phyloP scores from a whole-genome alignment of 2,113 vertebrate genomes.

The Phalacrocorax carbo region DNA sequence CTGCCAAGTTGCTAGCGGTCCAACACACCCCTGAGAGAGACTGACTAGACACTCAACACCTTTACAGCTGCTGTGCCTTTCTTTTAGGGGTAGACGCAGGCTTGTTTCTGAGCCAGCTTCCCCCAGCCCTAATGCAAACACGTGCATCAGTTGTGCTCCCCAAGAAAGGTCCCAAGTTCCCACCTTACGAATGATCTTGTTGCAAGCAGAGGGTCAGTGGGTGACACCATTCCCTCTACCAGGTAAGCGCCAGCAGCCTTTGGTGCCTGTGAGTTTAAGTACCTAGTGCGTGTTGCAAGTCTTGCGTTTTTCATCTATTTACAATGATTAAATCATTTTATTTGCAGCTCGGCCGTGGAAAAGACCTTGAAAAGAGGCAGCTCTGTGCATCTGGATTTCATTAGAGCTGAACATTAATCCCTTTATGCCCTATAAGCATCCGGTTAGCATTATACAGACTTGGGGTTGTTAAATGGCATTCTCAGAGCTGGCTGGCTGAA shows the following conservation, averaged over 20 bases:
- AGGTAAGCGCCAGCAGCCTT: not conserved
- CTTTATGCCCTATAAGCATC: conserved; percentile 54
- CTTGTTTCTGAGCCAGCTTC: not conserved
- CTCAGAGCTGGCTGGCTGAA: not conserved
- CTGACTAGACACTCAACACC: not conserved
- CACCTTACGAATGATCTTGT: rapidly evolving
- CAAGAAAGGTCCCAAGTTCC: not conserved
- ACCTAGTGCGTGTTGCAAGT: not conserved
- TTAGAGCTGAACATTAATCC: conserved; percentile 53
- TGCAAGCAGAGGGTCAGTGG: not conserved
- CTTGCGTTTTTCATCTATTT: not conserved
- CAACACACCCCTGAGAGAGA: not conserved
- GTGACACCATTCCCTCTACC: not conserved
- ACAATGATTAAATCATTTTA: not conserved
- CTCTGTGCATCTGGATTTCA: conserved; percentile 63
- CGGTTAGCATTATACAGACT: not conserved
- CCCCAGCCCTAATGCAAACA: not conserved
- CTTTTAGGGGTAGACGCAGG: not conserved
- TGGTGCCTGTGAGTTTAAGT: not conserved
- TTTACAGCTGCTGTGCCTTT: not conserved
- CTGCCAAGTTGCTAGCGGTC: not conserved
- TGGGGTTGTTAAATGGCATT: not conserved
- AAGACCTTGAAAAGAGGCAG: conserved; percentile 34
- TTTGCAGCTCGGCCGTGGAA: conserved; percentile 33
- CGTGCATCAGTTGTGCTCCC: rapidly evolving